Conservation (phyloP, 1,140 invertebrate genomes). For the Mya arenaria region DNA sequence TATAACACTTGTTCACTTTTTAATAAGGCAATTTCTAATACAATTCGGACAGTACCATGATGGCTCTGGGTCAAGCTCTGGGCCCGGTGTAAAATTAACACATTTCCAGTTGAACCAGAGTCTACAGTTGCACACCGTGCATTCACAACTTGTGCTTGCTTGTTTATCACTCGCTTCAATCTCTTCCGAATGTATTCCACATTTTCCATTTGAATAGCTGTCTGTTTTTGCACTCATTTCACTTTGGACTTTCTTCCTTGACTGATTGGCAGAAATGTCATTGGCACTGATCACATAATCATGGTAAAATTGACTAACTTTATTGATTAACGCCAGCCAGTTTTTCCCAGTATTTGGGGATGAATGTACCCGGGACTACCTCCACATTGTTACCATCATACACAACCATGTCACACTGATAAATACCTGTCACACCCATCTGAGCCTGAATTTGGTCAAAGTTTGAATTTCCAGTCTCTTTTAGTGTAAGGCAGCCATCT, state of each 20-base stretch:
- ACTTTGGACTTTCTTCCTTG: neutral
- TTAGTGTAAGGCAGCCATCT: neutral
- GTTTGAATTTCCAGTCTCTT: neutral
- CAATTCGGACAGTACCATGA: neutral
- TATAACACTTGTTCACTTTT: too few relatives aligned
- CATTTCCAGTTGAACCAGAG: slow-evolving; percentile 14
- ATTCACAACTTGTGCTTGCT: slow-evolving; percentile 7
- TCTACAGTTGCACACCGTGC: neutral
- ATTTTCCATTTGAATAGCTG: neutral
- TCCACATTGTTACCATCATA: slow-evolving; percentile 2
- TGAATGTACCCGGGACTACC: neutral
- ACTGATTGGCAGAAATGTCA: neutral
- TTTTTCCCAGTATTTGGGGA: neutral
- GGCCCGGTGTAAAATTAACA: neutral
- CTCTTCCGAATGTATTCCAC: neutral
- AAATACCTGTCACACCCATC: neutral
- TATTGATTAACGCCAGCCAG: too few relatives aligned
- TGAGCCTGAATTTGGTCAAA: slow-evolving; percentile 22
- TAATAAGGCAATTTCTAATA: neutral
- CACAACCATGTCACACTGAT: slow-evolving; percentile 5
- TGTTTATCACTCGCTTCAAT: neutral
- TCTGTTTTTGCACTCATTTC: neutral
- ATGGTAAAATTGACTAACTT: too few relatives aligned
- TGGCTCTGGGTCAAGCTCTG: neutral
- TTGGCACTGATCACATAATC: too few relatives aligned